These are phyloP conservation scores for Agriopis leucophaearia DNA, from an alignment of 2,888 invertebrate genomes.

Conservation along the genomic window DNA sequence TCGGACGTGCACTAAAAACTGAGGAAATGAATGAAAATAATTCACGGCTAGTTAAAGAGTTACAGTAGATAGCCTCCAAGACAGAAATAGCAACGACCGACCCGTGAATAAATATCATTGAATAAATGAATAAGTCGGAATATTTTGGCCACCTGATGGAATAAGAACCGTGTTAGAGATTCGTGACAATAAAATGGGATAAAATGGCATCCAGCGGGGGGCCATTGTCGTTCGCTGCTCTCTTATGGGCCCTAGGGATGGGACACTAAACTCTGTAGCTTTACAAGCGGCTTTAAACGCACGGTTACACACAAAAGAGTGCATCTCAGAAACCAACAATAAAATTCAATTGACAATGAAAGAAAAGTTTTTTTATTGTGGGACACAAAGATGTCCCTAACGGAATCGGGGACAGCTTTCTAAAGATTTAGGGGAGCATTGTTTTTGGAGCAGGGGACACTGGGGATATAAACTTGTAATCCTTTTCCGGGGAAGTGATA, in stretches of 20 bases:
- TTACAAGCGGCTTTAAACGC: constrained; percentile 83
- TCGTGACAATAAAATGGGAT: constrained; percentile 76
- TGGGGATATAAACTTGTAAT: constrained; percentile 59
- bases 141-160: constrained; percentile 76
- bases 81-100: constrained; percentile 53
- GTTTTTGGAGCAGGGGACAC: constrained; percentile 69
- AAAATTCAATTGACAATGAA: constrained; percentile 85
- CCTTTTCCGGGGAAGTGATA: constrained; percentile 51
- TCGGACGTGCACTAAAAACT: constrained; percentile 51
- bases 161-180: constrained; percentile 63
- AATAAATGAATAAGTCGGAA: constrained; percentile 69
- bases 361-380: constrained; percentile 64
- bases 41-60: constrained; percentile 35
- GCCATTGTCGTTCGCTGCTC: constrained; percentile 77
- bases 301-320: constrained; percentile 83
- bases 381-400: constrained; percentile 76
- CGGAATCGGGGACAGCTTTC: constrained; percentile 78
- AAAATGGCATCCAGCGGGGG: constrained; percentile 78
- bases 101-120: constrained; percentile 60
- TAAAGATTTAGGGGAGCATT: constrained; percentile 76
- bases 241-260: constrained; percentile 65
- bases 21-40: constrained; percentile 48
- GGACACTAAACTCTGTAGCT: constrained; percentile 62
- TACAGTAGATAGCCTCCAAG: constrained; percentile 49
- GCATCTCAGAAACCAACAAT: constrained; percentile 84